Evolutionary conservation across 35 echinoderm and acorn worm genomes (phyloP).

Genomic region (Heliocidaris erythrogramma): DNA sequence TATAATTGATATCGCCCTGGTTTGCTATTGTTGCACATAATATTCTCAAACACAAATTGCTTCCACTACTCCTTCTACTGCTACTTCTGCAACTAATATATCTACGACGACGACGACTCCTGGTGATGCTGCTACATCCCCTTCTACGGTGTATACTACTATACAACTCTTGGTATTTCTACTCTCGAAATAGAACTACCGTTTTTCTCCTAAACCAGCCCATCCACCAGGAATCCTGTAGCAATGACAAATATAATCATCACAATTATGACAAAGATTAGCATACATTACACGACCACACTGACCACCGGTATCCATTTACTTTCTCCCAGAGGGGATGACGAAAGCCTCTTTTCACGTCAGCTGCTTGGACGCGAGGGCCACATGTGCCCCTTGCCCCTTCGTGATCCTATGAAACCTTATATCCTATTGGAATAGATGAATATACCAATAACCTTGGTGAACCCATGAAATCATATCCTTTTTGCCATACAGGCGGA

Average conservation of each 20-base stretch:
- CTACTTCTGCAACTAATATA: neutral
- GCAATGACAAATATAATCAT: neutral
- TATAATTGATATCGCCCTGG: no score
- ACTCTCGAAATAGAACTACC: neutral
- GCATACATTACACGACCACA: slow-evolving; percentile 2
- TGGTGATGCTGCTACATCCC: neutral
- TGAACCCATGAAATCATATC: neutral
- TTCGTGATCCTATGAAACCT: neutral
- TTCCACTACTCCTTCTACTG: neutral
- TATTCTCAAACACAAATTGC: neutral
- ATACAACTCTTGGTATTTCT: neutral
- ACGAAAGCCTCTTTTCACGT: slow-evolving; percentile 1
- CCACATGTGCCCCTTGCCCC: neutral
- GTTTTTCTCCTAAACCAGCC: neutral
- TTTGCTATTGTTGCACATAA: no score
- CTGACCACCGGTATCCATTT: neutral
- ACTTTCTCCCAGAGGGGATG: neutral
- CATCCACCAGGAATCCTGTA: neutral
- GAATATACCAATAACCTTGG: neutral
- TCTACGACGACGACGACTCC: neutral
- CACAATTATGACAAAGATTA: neutral
- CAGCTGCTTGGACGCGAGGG: neutral
- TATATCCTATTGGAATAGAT: slow-evolving; percentile 13
- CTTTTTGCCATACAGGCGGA: neutral
- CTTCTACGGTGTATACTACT: neutral